Evolutionary conservation across 2,888 invertebrate genomes (phyloP).

Genomic region (Uropetala carovei): DNA sequence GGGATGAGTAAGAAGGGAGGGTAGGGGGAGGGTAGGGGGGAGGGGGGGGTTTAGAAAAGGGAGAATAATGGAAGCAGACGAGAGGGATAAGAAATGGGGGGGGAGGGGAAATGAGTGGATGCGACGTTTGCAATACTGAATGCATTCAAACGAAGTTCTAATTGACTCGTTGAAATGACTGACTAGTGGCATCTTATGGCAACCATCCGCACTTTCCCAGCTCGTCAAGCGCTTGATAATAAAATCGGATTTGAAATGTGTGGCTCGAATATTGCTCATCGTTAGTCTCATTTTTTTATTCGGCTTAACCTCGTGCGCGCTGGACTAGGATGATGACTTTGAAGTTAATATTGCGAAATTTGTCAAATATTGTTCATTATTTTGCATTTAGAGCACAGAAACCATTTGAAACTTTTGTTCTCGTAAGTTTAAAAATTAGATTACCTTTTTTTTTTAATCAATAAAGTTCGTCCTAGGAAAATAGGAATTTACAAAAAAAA

Average conservation of each 20-base stretch:
- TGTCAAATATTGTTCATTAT: too few relatives aligned
- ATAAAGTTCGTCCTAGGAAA: too few relatives aligned
- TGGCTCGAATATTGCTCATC: not conserved
- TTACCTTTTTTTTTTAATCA: too few relatives aligned
- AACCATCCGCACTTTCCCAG: not conserved
- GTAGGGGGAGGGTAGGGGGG: not conserved
- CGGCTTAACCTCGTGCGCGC: not conserved
- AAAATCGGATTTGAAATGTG: conserved; percentile 6
- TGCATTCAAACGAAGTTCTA: not conserved
- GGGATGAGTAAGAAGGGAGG: not conserved
- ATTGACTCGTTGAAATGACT: conserved; percentile 22
- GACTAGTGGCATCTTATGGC: not conserved
- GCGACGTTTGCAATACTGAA: not conserved
- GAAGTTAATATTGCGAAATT: too few relatives aligned
- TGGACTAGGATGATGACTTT: too few relatives aligned
- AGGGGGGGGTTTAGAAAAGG: not conserved
- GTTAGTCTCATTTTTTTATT: not conserved
- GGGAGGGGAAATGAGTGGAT: not conserved
- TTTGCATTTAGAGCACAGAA: too few relatives aligned
- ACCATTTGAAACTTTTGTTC: too few relatives aligned
- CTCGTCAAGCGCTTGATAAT: not conserved
- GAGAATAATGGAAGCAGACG: not conserved
- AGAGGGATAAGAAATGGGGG: conserved; percentile 1
- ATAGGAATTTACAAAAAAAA: too few relatives aligned
- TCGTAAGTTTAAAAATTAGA: too few relatives aligned